Percentiles rank a stretch among this genome's conserved stretches.
Conservation (phyloP, 2,113 vertebrate genomes). For the Pseudorhombus dupliciocellatus region DNA sequence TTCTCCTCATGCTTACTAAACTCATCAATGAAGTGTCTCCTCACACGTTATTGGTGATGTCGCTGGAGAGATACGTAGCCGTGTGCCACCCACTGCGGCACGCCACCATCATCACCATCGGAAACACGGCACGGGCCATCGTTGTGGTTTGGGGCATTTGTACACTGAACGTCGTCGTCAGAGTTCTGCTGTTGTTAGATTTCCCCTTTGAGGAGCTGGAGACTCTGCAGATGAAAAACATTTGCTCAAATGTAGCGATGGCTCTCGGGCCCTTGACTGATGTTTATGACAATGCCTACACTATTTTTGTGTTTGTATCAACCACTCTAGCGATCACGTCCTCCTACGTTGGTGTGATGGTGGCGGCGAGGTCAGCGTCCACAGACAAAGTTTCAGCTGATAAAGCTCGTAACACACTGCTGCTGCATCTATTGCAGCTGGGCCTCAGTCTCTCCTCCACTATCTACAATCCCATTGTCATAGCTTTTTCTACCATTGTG, state of each 20-base stretch:
- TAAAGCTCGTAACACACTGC: constrained; percentile 66
- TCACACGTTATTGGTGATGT: constrained; percentile 71
- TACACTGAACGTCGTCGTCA: constrained; percentile 26
- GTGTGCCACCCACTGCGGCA: constrained; percentile 74
- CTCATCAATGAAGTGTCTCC: constrained; percentile 50
- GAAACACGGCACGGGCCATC: constrained; percentile 53
- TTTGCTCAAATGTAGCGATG: constrained; percentile 10
- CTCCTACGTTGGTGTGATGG: constrained; percentile 64
- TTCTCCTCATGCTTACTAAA: constrained; percentile 6
- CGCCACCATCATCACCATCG: constrained; percentile 51
- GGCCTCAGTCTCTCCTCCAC: constrained; percentile 61
- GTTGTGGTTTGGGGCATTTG: constrained; percentile 54
- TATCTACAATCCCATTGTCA: constrained; percentile 33
- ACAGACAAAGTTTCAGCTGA: constrained; percentile 52
- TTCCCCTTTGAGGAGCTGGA: constrained; percentile 9
- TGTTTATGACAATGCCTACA: constrained; percentile 38
- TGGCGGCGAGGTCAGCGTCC: constrained; percentile 68
- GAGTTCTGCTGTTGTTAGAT: constrained; percentile 24
- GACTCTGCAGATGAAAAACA: constrained; percentile 22
- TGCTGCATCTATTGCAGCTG: constrained; percentile 72
- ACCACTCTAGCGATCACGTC: constrained; percentile 38
- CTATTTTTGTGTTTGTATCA: constrained; percentile 52
- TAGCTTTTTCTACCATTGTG: rapidly evolving
- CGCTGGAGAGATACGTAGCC: constrained; percentile 73
- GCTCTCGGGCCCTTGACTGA: not conserved